phyloP scores from a whole-genome alignment of 2,113 vertebrate species.

The Etia nguti region DNA sequence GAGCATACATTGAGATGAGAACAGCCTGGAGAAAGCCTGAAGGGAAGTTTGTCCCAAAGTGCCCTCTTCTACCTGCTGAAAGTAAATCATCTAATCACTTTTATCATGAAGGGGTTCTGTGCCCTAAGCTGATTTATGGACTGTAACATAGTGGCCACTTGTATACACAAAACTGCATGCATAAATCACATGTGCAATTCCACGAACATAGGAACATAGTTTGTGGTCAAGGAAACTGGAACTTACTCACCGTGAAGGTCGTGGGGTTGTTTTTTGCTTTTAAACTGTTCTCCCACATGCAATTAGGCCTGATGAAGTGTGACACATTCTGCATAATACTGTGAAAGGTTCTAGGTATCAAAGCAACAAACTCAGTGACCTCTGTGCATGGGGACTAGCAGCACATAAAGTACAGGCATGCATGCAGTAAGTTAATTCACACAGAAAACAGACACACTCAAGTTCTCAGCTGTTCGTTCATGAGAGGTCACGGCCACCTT shows the following conservation, averaged over 20 bases:
- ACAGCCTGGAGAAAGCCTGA: background rate
- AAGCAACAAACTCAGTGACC: background rate
- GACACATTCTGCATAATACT: conserved; percentile 15
- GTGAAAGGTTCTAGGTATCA: background rate
- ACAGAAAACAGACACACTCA: background rate
- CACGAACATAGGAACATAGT: background rate
- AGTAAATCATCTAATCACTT: background rate
- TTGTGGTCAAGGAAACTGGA: background rate
- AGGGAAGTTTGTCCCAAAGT: background rate
- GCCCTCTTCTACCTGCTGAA: background rate
- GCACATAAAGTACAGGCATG: background rate
- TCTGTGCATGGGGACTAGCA: background rate
- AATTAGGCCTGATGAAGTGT: conserved; percentile 40
- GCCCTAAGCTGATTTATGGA: conserved; percentile 25
- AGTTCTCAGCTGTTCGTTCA: background rate
- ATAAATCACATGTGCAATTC: conserved; percentile 1
- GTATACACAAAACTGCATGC: background rate
- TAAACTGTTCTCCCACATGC: background rate
- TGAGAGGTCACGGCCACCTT: background rate
- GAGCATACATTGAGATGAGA: background rate
- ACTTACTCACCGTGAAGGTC: conserved; percentile 3
- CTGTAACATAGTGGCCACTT: background rate
- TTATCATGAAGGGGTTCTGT: background rate
- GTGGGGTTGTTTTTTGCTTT: background rate
- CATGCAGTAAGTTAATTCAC: background rate